These are phyloP conservation scores for Brachionus asplanchnoidis DNA, from an alignment of 1,140 invertebrate species.

Conservation along the genomic window DNA sequence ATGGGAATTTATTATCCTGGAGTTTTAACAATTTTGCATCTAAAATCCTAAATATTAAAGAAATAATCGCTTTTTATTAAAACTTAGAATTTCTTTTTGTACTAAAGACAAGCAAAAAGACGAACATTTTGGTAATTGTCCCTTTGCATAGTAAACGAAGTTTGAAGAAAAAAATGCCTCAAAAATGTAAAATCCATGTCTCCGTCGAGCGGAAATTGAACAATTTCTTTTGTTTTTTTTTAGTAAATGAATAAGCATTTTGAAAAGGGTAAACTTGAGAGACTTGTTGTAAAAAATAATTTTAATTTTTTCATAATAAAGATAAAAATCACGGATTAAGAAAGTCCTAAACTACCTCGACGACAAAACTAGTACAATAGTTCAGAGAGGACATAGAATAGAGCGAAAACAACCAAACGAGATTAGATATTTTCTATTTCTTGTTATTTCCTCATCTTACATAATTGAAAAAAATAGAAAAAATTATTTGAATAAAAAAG, in stretches of 20 bases:
- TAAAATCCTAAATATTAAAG: too few relatives aligned
- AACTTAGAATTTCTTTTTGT: neutral
- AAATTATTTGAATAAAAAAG: conserved; percentile 20
- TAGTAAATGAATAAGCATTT: neutral
- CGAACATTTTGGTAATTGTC: neutral
- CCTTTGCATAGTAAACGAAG: neutral
- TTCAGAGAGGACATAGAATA: conserved; percentile 13
- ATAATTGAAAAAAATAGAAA: conserved; percentile 10
- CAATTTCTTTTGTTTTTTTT: neutral
- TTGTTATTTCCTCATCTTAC: conserved; percentile 19
- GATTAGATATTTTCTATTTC: neutral
- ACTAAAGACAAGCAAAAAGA: neutral
- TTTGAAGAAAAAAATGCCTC: neutral
- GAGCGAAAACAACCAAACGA: neutral
- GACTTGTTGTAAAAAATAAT: conserved; percentile 11
- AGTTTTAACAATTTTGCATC: neutral
- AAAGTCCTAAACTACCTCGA: neutral
- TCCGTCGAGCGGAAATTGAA: neutral
- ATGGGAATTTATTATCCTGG: neutral
- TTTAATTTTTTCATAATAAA: conserved; percentile 1
- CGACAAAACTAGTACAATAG: neutral
- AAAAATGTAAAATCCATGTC: neutral
- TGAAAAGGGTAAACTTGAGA: neutral
- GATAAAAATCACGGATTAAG: conserved; percentile 19
- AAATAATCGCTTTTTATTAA: too few relatives aligned